A percentile compares a stretch with the other conserved stretches of the same genome.
These are phyloP conservation scores for Lepidostoma basale DNA, from an alignment of 1,140 invertebrate genomes.

Conservation along the genomic window DNA sequence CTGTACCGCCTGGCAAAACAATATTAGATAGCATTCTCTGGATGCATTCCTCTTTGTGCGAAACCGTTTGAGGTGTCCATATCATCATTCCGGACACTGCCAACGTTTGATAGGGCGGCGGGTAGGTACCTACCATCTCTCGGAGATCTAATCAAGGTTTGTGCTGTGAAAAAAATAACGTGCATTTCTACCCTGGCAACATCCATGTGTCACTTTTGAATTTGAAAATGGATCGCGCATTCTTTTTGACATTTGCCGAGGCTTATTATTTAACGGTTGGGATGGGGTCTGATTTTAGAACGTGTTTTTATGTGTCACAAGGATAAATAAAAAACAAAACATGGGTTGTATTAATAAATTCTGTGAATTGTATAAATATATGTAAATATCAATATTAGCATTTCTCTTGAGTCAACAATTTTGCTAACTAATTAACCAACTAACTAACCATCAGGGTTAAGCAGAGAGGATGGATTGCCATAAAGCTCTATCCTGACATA, in stretches of 20 bases:
- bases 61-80: conserved; percentile 2
- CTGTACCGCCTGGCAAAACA: background rate
- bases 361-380: too few species aligned
- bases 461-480: too few species aligned
- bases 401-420: too few species aligned
- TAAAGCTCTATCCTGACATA: too few species aligned
- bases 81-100: background rate
- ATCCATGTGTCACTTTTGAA: conserved; percentile 7
- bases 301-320: too few species aligned
- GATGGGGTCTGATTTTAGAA: too few species aligned
- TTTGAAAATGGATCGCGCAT: conserved; percentile 5
- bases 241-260: conserved; percentile 13
- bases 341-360: too few species aligned
- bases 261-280: too few species aligned
- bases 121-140: background rate
- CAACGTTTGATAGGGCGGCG: background rate
- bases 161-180: conserved; percentile 10
- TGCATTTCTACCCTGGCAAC: conserved; percentile 7
- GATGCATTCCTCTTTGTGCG: background rate
- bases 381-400: too few species aligned
- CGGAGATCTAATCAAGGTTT: background rate
- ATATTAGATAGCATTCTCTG: background rate
- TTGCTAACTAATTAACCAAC: too few species aligned
- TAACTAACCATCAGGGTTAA: too few species aligned
- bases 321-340: too few species aligned